Percentiles rank a stretch among this genome's conserved stretches.
Conservation (phyloP, 1,140 invertebrate species). For the Reticulitermes speratus region DNA sequence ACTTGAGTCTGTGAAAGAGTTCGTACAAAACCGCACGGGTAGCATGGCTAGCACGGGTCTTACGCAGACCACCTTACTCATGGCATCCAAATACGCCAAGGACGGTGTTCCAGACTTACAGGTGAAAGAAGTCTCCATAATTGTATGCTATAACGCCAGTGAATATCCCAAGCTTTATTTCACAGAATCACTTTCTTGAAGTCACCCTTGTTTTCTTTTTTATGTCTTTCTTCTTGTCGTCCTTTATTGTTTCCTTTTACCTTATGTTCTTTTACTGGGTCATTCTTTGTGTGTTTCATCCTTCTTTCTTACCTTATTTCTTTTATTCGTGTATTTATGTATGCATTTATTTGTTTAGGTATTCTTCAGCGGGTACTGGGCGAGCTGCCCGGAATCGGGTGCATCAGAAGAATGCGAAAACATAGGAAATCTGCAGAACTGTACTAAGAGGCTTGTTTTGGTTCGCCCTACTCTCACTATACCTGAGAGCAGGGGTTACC, state of each 20-base stretch:
- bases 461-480: slow-evolving; percentile 31
- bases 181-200: not conserved
- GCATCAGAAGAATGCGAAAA: slow-evolving; percentile 43
- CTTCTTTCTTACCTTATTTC: no score
- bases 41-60: slow-evolving; percentile 51
- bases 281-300: no score
- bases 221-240: not conserved
- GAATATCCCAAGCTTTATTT: not conserved
- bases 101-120: slow-evolving; percentile 36
- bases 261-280: no score
- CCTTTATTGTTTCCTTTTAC: no score
- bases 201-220: not conserved
- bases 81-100: slow-evolving; percentile 37
- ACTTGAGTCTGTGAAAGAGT: not conserved
- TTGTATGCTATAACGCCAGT: not conserved
- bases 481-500: slow-evolving; percentile 32
- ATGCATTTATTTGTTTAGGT: slow-evolving; percentile 36
- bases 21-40: slow-evolving; percentile 43
- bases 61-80: slow-evolving; percentile 46
- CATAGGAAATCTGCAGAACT: slow-evolving; percentile 40
- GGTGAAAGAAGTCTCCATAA: not conserved
- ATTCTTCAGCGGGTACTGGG: slow-evolving; percentile 50
- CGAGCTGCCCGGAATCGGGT: slow-evolving; percentile 44
- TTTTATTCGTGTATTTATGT: no score
- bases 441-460: slow-evolving; percentile 29